These are phyloP conservation scores for Lophura nycthemera DNA, from an alignment of 2,113 vertebrate species.

Conservation along the genomic window DNA sequence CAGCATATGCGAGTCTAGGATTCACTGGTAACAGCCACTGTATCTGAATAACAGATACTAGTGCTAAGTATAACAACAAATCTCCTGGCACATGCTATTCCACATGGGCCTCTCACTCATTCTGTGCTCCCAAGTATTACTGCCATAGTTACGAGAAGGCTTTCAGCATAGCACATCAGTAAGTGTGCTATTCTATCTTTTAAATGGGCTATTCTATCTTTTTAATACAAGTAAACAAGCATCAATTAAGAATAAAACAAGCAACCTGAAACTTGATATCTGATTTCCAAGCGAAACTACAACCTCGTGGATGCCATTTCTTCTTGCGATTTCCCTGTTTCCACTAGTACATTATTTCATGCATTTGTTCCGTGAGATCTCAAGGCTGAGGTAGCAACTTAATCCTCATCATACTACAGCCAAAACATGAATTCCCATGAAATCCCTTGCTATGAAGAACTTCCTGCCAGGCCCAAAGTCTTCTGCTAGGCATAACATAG, in stretches of 20 bases:
- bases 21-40: background rate
- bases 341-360: background rate
- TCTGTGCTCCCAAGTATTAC: background rate
- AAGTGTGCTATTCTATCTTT: background rate
- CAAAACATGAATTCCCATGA: background rate
- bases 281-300: conserved; percentile 5
- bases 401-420: background rate
- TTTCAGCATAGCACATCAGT: background rate
- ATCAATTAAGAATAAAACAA: background rate
- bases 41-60: background rate
- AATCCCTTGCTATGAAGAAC: background rate
- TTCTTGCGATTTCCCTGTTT: background rate
- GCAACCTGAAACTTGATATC: background rate
- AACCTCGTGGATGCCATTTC: background rate
- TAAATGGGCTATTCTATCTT: background rate
- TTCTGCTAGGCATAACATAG: background rate
- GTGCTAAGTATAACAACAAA: background rate
- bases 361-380: background rate
- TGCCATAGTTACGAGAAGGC: background rate
- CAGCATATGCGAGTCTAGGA: background rate
- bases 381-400: background rate
- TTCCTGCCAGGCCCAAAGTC: background rate
- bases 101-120: background rate
- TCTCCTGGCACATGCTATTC: background rate
- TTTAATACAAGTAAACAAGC: background rate